Percentiles rank a stretch among this genome's conserved stretches.
Evolutionary conservation across 1,140 invertebrate species (phyloP).

Genomic region (Drosophila kikkawai): DNA sequence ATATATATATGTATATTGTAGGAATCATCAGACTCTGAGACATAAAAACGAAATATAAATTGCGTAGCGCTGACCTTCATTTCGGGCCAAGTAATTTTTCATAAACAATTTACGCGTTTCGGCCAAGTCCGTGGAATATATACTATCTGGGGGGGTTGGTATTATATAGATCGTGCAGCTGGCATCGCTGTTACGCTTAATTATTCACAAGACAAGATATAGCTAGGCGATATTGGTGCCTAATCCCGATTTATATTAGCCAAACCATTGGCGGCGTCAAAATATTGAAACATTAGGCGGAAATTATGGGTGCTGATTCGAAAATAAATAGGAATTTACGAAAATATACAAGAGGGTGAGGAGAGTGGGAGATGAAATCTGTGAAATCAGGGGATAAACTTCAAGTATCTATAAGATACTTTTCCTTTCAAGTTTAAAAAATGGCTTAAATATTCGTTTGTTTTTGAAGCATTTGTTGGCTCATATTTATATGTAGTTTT

Average conservation of each 20-base stretch:
- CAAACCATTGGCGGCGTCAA: slow-evolving; percentile 62
- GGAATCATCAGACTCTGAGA: slow-evolving; percentile 36
- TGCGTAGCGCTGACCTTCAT: slow-evolving; percentile 81
- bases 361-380: background rate
- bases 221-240: slow-evolving; percentile 12
- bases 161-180: slow-evolving; percentile 45
- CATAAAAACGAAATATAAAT: slow-evolving; percentile 82
- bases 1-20: slow-evolving; percentile 22
- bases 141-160: background rate
- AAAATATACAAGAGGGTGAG: too few species aligned
- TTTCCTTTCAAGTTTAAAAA: too few species aligned
- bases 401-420: background rate
- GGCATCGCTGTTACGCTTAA: slow-evolving; percentile 67
- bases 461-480: background rate
- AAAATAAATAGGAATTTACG: background rate
- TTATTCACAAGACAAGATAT: slow-evolving; percentile 61
- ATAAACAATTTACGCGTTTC: slow-evolving; percentile 83
- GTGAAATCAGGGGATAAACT: background rate
- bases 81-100: slow-evolving; percentile 81
- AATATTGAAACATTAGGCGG: slow-evolving; percentile 67
- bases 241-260: slow-evolving; percentile 56
- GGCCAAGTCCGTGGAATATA: slow-evolving; percentile 8
- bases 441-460: too few species aligned
- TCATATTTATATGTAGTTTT: background rate
- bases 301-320: slow-evolving; percentile 16